Conservation (phyloP, 2,888 invertebrate species). For the Nezara viridula region DNA sequence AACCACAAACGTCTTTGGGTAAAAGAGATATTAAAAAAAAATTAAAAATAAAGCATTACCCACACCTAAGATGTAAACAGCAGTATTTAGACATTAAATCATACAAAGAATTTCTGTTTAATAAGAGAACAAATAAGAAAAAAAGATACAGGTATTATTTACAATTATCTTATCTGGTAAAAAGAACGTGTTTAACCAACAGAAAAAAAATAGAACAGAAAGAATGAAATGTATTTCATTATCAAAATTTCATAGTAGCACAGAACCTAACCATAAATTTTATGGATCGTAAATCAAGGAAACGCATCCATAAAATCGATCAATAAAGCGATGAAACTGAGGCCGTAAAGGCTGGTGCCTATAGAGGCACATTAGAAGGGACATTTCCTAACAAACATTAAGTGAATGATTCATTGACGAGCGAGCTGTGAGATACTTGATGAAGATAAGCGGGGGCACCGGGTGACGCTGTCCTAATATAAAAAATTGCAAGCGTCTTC, state of each 20-base stretch:
- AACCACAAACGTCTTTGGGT: too few relatives aligned
- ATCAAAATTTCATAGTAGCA: background rate
- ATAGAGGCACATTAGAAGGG: background rate
- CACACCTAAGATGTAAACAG: too few relatives aligned
- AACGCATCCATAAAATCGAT: background rate
- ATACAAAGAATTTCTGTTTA: background rate
- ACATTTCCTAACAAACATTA: conserved; percentile 23
- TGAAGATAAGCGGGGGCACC: background rate
- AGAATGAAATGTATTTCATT: background rate
- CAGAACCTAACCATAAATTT: background rate
- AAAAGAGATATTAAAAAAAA: too few relatives aligned
- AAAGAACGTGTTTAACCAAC: background rate
- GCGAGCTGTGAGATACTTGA: background rate
- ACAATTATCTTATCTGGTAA: background rate
- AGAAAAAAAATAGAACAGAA: background rate
- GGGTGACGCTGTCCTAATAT: background rate
- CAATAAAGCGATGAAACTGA: background rate
- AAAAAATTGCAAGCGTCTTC: background rate
- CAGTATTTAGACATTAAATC: background rate
- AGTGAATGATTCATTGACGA: conserved; percentile 21
- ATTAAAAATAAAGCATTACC: too few relatives aligned
- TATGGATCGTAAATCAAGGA: background rate
- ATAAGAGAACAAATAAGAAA: background rate
- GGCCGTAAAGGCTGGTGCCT: background rate
- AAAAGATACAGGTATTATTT: background rate